Base-by-base conservation (phyloP, 1,140 invertebrate genomes). In the Drosophila tropicalis region DNA sequence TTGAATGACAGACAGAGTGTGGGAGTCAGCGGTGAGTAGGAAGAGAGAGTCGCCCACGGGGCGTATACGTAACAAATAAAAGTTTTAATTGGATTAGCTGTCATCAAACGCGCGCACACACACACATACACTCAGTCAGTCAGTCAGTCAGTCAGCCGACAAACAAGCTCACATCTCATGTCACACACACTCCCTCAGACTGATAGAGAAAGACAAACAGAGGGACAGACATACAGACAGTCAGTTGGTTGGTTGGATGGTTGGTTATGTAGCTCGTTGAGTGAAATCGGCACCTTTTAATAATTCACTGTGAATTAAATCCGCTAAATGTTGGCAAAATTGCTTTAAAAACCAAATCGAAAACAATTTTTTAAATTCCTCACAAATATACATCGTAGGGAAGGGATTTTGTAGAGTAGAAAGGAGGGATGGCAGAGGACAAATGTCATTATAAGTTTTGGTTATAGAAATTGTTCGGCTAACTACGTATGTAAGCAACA, bases 51-150 rank as follows among this genome's bases (percentile, higher is more conserved):
- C 68, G 67, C 65, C 67, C 55, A n/a, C 57, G 68, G 57, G 62
- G 36, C 76, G 79, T 76, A 86, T 79, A 87, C 82, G 87, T 86
- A 74, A 84, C 78, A 86, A 87, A 90, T 91, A 83, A 90, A 90
- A 90, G 72, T 90, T 87, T 90, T 89, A 90, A 90, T 90, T 90
- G 89, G 87, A 90, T 90, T 90, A 90, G 87, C 81, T 87, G 81
- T 90, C 83, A 82, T 90, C 86, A 90, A 80, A 70, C 79, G 64
- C 71, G 75, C 74, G 58, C 72, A 66, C 76, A 19, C 19, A 54
- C 54, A 54, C 56, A 51, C 39, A 61, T 51, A 75, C 58, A 60
- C 61, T 32, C 56, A 19, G n/a, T n/a, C 22, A 29, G 25, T 13
- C 29, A 79, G 47, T 36, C 67, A 84, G 76, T 66, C 70, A 89